Evolutionary conservation across 2,797 vertebrate species (phyloP), one percentile per base, ranked within the genome.

Genomic region (Nyctalus aviator): DNA sequence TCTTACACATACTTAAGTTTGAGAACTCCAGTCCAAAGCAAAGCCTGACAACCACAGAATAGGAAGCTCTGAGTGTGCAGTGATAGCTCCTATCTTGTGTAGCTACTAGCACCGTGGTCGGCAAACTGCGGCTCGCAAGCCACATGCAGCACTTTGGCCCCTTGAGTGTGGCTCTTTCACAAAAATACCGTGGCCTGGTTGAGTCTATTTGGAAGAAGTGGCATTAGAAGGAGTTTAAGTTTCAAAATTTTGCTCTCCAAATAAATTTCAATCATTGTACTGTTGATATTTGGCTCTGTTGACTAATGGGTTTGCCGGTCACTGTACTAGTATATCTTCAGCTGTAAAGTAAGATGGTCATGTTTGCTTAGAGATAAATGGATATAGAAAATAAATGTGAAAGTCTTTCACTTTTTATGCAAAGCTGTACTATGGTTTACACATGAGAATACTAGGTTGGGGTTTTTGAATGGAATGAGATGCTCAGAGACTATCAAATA

Each of bases 301-400:
- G 50, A 50, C 15, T 50, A 50, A 50, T 50, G 50, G 17, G 50
- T 50, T 50, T 50, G 50, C 50, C 17, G 3, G 7, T 17, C 50
- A 50, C 50, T 50, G 50, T 50, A 6, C 55, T 57, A 62, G 27
- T 30, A 30, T 89, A 41, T 90, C 46, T 82, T 84, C 23, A 78
- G 66, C 83, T 76, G 0, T 76, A 91, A 84, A 96, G 88, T 76
- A 77, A 73, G 66, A 91, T 32, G 35, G 32, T 66, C 50, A 84
- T 75, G 84, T 91, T 89, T 91, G 37, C 55, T 94, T 25, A 85
- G 94, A 88, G 87, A 76, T 87, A 94, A 94, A 81, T 77, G 77
- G 73, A 73, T 88, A 68, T 23, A 87, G 41, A 87, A 96, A 95
- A 92, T 23, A 73, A 96, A 91, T n/a, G 48, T 83, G 73, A 94